Evolutionary conservation across 2,888 invertebrate species (phyloP).

Genomic region (Hydroisotoma schaefferi): DNA sequence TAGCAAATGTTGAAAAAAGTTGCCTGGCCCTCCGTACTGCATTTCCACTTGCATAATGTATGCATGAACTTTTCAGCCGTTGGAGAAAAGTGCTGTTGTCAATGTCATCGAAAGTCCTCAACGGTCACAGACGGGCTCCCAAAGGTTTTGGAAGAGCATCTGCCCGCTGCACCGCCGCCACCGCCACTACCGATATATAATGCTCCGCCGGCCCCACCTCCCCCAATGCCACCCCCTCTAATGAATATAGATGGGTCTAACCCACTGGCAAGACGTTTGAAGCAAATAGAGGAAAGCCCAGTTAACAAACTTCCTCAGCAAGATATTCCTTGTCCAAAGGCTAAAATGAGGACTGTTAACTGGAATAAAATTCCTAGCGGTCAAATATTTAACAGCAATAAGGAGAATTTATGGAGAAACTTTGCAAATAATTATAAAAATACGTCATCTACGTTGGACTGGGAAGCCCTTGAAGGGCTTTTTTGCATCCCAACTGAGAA

Average conservation of each 20-base stretch:
- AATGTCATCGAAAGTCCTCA: slow-evolving; percentile 45
- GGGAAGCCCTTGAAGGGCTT: slow-evolving; percentile 88
- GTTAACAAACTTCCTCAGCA: slow-evolving; percentile 70
- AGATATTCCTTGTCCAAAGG: slow-evolving; percentile 87
- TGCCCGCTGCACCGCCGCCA: slow-evolving; percentile 3
- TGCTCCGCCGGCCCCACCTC: slow-evolving; percentile 50
- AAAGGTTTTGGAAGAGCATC: neutral
- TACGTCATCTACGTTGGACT: slow-evolving; percentile 75
- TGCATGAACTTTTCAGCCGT: no score
- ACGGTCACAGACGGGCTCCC: slow-evolving; percentile 29
- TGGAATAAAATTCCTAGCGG: slow-evolving; percentile 92
- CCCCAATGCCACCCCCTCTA: slow-evolving; percentile 52
- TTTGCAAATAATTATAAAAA: slow-evolving; percentile 81
- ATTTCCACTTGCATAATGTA: no score
- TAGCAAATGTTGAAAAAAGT: no score
- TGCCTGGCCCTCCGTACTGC: no score
- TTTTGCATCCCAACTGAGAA: slow-evolving; percentile 76
- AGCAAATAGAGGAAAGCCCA: slow-evolving; percentile 8
- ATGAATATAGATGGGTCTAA: slow-evolving; percentile 49
- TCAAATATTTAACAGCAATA: slow-evolving; percentile 69
- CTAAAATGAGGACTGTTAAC: slow-evolving; percentile 95
- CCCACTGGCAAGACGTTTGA: neutral
- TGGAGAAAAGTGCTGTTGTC: slow-evolving; percentile 41
- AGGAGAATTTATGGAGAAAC: slow-evolving; percentile 88
- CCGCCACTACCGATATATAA: slow-evolving; percentile 1